phyloP scores from a whole-genome alignment of 1,140 invertebrate genomes.

The Pogonomyrmex barbatus region DNA sequence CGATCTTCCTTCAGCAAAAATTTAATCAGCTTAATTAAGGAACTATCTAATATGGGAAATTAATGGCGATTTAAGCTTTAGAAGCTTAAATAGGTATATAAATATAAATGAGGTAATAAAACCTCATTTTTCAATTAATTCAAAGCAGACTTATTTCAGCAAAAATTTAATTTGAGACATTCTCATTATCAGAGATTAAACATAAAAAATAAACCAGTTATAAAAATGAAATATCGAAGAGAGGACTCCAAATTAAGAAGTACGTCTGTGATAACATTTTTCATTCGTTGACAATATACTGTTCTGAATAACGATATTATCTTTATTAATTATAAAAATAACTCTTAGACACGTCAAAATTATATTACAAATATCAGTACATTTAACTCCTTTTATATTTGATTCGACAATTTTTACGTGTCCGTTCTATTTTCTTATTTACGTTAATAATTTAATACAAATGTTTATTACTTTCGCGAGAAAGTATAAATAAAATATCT shows the following conservation, averaged over 20 bases:
- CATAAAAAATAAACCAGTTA: constrained; percentile 24
- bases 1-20: constrained; percentile 35
- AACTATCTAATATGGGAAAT: constrained; percentile 55
- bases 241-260: constrained; percentile 26
- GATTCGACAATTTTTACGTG: not conserved
- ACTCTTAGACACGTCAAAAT: not conserved
- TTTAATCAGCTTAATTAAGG: constrained; percentile 53
- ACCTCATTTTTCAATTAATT: constrained; percentile 60
- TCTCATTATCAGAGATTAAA: constrained; percentile 42
- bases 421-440: not conserved
- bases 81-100: constrained; percentile 33
- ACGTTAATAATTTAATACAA: not conserved
- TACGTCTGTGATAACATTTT: not conserved
- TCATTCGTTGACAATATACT: not conserved
- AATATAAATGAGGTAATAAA: constrained; percentile 44
- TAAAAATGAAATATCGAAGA: constrained; percentile 9
- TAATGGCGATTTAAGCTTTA: constrained; percentile 40
- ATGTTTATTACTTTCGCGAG: not conserved
- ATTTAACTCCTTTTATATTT: not conserved
- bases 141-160: constrained; percentile 30
- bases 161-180: constrained; percentile 55
- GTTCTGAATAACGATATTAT: not conserved
- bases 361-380: not conserved
- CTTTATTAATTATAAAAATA: not conserved
- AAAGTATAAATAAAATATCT: not conserved